Percentiles rank a stretch among this genome's conserved stretches.
These are phyloP conservation scores for Lindbergichthys nudifrons DNA, from an alignment of 2,797 vertebrate species.

Conservation along the genomic window DNA sequence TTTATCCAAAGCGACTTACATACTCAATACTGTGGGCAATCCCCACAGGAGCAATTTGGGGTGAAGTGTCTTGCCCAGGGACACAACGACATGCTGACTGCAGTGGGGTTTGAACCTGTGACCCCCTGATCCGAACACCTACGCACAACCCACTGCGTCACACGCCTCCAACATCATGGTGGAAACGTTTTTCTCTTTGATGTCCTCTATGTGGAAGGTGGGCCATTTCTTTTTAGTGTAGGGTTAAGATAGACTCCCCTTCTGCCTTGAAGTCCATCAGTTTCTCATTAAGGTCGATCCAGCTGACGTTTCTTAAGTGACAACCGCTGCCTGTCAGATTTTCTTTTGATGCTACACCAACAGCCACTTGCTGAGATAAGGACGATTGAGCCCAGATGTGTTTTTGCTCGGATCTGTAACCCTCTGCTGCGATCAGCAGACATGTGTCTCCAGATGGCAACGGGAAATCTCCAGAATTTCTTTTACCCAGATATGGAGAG, in stretches of 20 bases:
- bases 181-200: slow-evolving; percentile 42
- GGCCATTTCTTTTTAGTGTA: slow-evolving; percentile 4
- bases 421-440: slow-evolving; percentile 56
- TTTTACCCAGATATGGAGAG: slow-evolving; percentile 45
- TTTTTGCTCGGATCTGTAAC: slow-evolving; percentile 42
- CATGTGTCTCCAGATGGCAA: slow-evolving; percentile 61
- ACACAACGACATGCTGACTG: too few species aligned
- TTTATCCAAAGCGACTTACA: too few species aligned
- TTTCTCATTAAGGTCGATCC: slow-evolving; percentile 54
- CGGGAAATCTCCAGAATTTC: slow-evolving; percentile 36
- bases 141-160: too few species aligned
- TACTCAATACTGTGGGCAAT: too few species aligned
- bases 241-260: slow-evolving; percentile 26
- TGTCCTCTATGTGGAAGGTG: neutral
- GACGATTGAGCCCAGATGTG: slow-evolving; percentile 72
- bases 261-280: slow-evolving; percentile 58
- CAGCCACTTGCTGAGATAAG: slow-evolving; percentile 54
- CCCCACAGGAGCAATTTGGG: too few species aligned
- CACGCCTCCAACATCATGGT: neutral
- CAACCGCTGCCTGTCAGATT: slow-evolving; percentile 41
- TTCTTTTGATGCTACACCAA: slow-evolving; percentile 71
- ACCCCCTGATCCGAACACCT: too few species aligned
- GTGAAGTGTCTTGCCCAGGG: too few species aligned
- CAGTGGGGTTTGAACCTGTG: too few species aligned
- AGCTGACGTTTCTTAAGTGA: slow-evolving; percentile 53